A percentile compares a stretch with the other conserved stretches of the same genome.
phyloP scores from a whole-genome alignment of 2,888 invertebrate genomes.

The Amorpha juglandis region DNA sequence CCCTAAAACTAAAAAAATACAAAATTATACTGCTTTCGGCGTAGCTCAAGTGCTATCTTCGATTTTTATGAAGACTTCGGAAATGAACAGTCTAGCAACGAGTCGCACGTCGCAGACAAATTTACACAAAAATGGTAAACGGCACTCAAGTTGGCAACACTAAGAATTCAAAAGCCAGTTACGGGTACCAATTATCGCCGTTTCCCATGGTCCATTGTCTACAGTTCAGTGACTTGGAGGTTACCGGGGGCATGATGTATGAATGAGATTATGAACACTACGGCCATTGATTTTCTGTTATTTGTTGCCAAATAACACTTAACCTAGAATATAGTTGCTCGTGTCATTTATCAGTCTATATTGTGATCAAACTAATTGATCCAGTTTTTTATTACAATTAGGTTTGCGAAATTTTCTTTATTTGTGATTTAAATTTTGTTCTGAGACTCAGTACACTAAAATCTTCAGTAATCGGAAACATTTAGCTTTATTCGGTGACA shows the following conservation, averaged over 20 bases:
- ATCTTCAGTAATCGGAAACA: not conserved
- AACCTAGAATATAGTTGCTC: conserved; percentile 44
- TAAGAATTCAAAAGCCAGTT: conserved; percentile 33
- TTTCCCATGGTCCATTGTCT: conserved; percentile 64
- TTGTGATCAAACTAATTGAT: not conserved
- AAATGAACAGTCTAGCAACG: not conserved
- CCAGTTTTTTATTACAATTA: not conserved
- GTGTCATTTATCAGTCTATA: conserved; percentile 20
- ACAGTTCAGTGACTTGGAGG: conserved; percentile 66
- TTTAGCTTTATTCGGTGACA: not conserved
- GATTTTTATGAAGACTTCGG: not conserved
- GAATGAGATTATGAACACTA: conserved; percentile 25
- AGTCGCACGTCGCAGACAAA: not conserved
- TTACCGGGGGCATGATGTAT: conserved; percentile 29
- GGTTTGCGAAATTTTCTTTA: not conserved
- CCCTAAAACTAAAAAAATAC: no score
- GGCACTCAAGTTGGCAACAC: conserved; percentile 32
- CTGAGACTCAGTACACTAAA: not conserved
- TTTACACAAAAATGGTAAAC: conserved; percentile 28
- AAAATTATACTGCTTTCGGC: no score
- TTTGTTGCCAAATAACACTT: conserved; percentile 39
- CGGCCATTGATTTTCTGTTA: conserved; percentile 30
- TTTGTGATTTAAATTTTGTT: not conserved
- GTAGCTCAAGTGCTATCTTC: no score
- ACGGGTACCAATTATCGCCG: conserved; percentile 47